These are phyloP conservation scores for Nothocercus julius DNA, from an alignment of 2,113 vertebrate species.

Conservation along the genomic window DNA sequence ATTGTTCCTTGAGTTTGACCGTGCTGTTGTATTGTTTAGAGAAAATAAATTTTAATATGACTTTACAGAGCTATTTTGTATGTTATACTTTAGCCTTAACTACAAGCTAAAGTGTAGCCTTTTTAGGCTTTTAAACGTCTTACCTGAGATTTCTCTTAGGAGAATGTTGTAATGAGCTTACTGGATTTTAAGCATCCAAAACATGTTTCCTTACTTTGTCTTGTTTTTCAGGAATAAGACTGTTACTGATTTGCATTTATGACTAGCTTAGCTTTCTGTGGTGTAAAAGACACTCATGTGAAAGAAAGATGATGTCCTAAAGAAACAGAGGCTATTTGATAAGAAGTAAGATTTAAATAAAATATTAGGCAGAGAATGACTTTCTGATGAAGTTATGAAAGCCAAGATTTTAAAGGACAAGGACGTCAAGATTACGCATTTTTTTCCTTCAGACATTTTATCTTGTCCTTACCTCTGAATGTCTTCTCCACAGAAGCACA, in stretches of 20 bases:
- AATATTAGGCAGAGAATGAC: not conserved
- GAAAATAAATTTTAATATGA: not conserved
- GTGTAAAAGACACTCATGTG: not conserved
- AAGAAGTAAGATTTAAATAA: not conserved
- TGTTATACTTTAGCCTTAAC: not conserved
- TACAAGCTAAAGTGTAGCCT: not conserved
- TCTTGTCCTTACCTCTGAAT: not conserved
- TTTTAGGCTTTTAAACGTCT: no score
- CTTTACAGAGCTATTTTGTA: accelerated
- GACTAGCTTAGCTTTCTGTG: not conserved
- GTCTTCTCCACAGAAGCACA: not conserved
- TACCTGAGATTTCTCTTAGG: not conserved
- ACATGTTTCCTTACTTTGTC: not conserved
- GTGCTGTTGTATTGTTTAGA: not conserved
- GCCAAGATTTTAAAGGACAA: no score
- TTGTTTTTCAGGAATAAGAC: not conserved
- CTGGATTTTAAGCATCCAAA: not conserved
- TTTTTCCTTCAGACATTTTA: not conserved
- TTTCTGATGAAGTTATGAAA: not conserved
- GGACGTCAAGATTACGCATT: not conserved
- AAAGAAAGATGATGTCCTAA: not conserved
- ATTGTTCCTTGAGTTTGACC: not conserved
- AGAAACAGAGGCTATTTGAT: not conserved
- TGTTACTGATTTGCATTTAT: not conserved
- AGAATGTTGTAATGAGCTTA: not conserved